Evolutionary conservation across 2,113 vertebrate genomes (phyloP).

Genomic region (Vidua chalybeata): DNA sequence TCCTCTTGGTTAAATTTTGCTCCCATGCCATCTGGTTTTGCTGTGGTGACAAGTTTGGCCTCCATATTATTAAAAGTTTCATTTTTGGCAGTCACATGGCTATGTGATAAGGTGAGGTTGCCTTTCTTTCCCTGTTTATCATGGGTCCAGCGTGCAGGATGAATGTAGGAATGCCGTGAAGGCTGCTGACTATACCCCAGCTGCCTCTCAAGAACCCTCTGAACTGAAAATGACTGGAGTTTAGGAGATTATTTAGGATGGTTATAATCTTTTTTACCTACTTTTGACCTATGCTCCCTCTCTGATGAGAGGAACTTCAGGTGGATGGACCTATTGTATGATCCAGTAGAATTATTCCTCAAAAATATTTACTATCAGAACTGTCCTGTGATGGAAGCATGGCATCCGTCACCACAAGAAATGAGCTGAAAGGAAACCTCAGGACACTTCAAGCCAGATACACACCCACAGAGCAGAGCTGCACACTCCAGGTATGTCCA

Average conservation of each 20-base stretch:
- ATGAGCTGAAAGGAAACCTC: background rate
- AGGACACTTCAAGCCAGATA: background rate
- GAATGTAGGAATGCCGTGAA: background rate
- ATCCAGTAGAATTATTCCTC: background rate
- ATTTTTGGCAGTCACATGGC: background rate
- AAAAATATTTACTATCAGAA: background rate
- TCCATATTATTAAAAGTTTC: background rate
- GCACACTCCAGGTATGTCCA: background rate
- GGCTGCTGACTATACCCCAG: background rate
- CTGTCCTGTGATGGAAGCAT: background rate
- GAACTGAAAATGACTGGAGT: background rate
- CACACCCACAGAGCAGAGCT: background rate
- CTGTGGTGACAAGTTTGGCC: background rate
- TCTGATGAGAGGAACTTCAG: background rate
- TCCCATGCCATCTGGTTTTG: background rate
- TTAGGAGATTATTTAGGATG: background rate
- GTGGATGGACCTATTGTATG: background rate
- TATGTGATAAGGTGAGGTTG: background rate
- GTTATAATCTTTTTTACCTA: background rate
- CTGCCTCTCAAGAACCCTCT: background rate
- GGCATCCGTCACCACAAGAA: background rate
- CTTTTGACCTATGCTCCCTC: background rate
- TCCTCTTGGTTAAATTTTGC: background rate
- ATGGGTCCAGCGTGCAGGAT: background rate
- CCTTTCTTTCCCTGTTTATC: background rate